These are phyloP conservation scores for Coccyzus lansbergi DNA, from an alignment of 2,797 vertebrate species.

Conservation along the genomic window DNA sequence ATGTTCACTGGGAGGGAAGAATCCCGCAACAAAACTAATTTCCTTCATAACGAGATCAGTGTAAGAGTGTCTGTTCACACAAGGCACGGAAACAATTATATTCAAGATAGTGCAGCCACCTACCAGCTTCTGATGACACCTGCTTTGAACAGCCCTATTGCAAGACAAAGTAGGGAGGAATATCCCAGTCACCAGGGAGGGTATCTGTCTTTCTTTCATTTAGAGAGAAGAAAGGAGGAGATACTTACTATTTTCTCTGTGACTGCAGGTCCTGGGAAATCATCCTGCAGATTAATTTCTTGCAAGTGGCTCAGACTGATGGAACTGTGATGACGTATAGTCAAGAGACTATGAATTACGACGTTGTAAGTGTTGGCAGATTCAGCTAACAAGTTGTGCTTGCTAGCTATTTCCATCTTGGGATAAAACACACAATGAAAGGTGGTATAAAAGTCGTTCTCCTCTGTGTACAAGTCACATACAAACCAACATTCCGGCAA, in stretches of 20 bases:
- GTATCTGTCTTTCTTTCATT: not conserved
- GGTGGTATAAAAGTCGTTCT: not conserved
- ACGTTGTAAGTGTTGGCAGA: not conserved
- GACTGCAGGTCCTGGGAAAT: not conserved
- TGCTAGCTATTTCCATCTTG: not conserved
- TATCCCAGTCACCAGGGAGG: not conserved
- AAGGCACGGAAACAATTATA: not conserved
- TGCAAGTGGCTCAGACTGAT: not conserved
- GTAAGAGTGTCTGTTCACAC: not conserved
- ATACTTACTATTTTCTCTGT: not conserved
- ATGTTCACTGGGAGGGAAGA: not conserved
- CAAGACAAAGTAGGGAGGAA: not conserved
- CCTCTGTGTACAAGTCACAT: not conserved
- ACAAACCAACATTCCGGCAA: slow-evolving; percentile 10
- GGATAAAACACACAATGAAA: not conserved
- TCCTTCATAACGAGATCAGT: not conserved
- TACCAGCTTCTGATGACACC: not conserved
- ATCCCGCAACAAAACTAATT: not conserved
- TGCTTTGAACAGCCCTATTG: not conserved
- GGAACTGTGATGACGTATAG: not conserved
- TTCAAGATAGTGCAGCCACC: too few species aligned
- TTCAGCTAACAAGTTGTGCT: not conserved
- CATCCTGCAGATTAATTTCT: not conserved
- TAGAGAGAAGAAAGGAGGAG: not conserved
- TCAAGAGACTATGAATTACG: not conserved